Evolutionary conservation across 1,140 invertebrate species (phyloP).

Genomic region (Euwallacea fornicatus): DNA sequence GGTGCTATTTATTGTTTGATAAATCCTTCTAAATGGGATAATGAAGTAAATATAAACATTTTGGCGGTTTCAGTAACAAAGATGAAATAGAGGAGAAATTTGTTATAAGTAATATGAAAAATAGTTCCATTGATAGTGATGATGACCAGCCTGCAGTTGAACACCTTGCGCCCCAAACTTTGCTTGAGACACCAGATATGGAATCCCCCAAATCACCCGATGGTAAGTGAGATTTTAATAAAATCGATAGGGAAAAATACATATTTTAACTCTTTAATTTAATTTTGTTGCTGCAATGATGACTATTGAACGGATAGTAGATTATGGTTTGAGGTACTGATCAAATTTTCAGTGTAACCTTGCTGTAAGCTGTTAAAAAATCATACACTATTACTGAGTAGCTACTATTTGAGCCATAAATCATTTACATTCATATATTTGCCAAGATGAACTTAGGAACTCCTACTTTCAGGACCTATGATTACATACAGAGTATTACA

Average conservation of each 20-base stretch:
- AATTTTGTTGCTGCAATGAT: slow-evolving; percentile 10
- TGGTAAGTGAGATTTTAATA: slow-evolving; percentile 38
- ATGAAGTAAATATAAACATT: slow-evolving; percentile 34
- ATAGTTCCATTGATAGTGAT: slow-evolving; percentile 50
- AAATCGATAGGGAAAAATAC: not conserved
- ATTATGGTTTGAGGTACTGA: slow-evolving; percentile 35
- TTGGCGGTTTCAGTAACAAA: slow-evolving; percentile 40
- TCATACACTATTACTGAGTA: slow-evolving; percentile 30
- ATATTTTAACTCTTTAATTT: too few species aligned
- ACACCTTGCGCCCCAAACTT: slow-evolving; percentile 51
- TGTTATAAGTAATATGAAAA: slow-evolving; percentile 47
- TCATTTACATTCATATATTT: too few species aligned
- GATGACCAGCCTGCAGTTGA: slow-evolving; percentile 50
- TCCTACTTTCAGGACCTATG: slow-evolving; percentile 35
- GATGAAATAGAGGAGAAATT: slow-evolving; percentile 48
- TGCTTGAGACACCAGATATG: slow-evolving; percentile 49
- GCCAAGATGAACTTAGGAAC: not conserved
- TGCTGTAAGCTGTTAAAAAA: slow-evolving; percentile 28
- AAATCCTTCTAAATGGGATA: too few species aligned
- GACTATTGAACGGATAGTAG: slow-evolving; percentile 34
- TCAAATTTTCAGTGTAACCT: slow-evolving; percentile 28
- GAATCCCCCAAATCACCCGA: slow-evolving; percentile 50
- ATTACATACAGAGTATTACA: slow-evolving; percentile 52
- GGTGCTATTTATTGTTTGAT: slow-evolving; percentile 23
- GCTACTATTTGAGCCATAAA: not conserved